Evolutionary conservation across 2,113 vertebrate genomes (phyloP).

Genomic region (Garra rufa): DNA sequence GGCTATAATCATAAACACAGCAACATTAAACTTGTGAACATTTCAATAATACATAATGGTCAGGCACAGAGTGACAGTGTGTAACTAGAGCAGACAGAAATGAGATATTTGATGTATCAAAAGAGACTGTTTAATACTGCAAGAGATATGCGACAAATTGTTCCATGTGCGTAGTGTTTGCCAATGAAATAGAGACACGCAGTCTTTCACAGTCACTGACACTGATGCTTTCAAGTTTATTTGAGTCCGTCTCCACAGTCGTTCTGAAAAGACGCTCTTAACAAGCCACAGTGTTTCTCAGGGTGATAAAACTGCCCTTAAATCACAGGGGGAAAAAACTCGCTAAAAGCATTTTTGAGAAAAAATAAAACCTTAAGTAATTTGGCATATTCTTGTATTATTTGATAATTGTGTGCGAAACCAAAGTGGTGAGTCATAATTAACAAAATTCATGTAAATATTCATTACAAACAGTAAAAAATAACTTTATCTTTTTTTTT

Average conservation of each 20-base stretch:
- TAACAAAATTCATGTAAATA: too few relatives aligned
- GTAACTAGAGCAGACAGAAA: slow-evolving; percentile 42
- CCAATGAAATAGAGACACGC: not conserved
- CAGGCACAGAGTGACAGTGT: not conserved
- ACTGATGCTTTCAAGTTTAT: slow-evolving; percentile 1
- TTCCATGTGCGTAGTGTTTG: not conserved
- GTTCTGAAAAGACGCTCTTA: not conserved
- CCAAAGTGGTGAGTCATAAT: too few relatives aligned
- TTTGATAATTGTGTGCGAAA: too few relatives aligned
- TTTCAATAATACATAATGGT: not conserved
- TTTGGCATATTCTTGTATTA: not conserved
- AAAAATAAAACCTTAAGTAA: not conserved
- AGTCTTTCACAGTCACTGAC: not conserved
- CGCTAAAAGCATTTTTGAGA: not conserved
- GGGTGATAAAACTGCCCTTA: not conserved
- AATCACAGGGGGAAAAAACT: not conserved
- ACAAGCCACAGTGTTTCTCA: not conserved
- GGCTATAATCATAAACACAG: not conserved
- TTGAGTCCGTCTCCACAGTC: not conserved
- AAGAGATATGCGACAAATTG: slow-evolving; percentile 16
- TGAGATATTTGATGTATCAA: slow-evolving; percentile 27
- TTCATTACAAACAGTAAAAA: too few relatives aligned
- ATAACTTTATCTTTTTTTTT: too few relatives aligned
- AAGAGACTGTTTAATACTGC: slow-evolving; percentile 48
- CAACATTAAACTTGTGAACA: not conserved